Base-by-base conservation (phyloP, 2,113 vertebrate species). In the Gymnorhina tibicen region DNA sequence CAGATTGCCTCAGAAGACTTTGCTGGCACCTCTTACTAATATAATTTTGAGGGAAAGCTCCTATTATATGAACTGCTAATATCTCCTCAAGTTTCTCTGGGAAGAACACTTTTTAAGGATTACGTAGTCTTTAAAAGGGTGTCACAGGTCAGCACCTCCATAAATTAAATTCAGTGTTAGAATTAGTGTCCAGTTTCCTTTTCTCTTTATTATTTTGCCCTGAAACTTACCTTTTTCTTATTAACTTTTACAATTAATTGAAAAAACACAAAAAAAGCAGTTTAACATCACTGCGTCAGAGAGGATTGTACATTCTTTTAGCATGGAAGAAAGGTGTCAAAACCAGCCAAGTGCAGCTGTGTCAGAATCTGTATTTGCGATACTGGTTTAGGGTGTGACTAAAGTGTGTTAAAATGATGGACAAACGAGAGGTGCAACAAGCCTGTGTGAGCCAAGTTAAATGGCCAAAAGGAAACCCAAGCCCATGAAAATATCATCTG, bases 111-210 rank as follows among this genome's bases (percentile, higher is more conserved):
- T 87, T 86, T 81, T 59, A 87, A 95, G 73, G 44, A 67, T 69
- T 89, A 44, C 5, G 0, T 81, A 81, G 46, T 47, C 64, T 81
- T 92, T 91, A 87, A 86, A 91, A 56, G 87, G 49, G 80, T 77
- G 53, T 91, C 93, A 56, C 27, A 87, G 87, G 93, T 89, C 94
- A 97, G 60, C 64, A 76, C 83, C 80, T 95, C 69, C 83, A 41
- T 93, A 96, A 95, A 96, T 95, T 93, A 85, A 96, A 93, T 93
- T 96, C 50, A 80, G 21, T 60, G 39, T 73, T 60, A 86, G 76
- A 72, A 85, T 80, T n/a, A 60, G 88, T 58, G 50, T 93, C 49
- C n/a, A 56, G 30, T 94, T 96, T 95, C 86, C 72, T 88, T 85
- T 83, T 56, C 49, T 63, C 42, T 85, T 85, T 84, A 86, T 97